phyloP scores from a whole-genome alignment of 2,113 vertebrate genomes.

The Sylvietta virens region DNA sequence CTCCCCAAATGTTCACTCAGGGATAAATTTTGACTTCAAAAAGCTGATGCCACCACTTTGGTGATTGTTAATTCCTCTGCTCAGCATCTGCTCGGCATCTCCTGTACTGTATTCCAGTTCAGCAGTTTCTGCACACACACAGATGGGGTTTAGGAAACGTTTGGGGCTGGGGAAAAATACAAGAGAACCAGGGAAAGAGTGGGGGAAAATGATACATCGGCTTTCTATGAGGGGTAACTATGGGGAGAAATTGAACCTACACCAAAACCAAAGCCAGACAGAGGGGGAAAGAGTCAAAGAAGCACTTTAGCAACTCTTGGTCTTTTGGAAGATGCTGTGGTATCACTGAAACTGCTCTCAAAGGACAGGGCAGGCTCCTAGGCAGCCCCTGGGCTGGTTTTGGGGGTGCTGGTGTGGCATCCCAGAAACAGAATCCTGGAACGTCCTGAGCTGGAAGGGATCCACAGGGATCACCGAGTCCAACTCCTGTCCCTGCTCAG shows the following conservation, averaged over 20 bases:
- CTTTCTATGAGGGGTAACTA: not conserved
- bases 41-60: slow-evolving; percentile 27
- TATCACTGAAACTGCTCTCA: not conserved
- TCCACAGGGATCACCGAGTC: not conserved
- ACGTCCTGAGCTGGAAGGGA: not conserved
- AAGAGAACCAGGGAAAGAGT: not conserved
- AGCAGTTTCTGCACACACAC: not conserved
- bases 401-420: not conserved
- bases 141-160: not conserved
- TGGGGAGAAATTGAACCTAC: not conserved
- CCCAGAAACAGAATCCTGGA: not conserved
- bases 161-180: not conserved
- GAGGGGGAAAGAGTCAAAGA: not conserved
- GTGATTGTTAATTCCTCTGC: slow-evolving; percentile 6
- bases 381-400: rapidly evolving
- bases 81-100: slow-evolving; percentile 12
- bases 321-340: not conserved
- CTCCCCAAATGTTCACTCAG: not conserved
- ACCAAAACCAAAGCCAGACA: not conserved
- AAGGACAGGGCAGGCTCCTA: not conserved
- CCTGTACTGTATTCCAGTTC: not conserved
- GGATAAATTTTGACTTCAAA: slow-evolving; percentile 22
- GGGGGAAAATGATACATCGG: rapidly evolving
- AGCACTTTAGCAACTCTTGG: not conserved
- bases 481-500: not conserved